Evolutionary conservation across 1,140 invertebrate genomes (phyloP), one percentile per base, ranked within the genome.

Genomic region (Tetraneura akinire): DNA sequence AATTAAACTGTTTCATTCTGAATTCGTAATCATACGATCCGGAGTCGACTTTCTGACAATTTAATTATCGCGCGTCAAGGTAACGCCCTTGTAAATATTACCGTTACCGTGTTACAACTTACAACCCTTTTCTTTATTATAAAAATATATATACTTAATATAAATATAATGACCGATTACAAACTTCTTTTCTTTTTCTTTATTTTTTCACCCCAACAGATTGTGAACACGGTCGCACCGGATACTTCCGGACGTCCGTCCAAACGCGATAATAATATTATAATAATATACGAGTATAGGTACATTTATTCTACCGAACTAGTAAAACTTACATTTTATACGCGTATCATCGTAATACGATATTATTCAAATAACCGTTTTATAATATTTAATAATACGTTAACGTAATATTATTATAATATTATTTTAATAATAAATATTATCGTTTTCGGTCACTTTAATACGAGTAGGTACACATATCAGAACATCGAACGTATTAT

Each of bases 181-280:
- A 21, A 37, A 37, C 32, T 37, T 4, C 8, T 37, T 37, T 37
- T 37, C 8, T 37, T 37, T 37, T 37, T 8, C 32, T 37, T 13
- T 45, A 13, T 68, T n/a, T n/a, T n/a, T n/a, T n/a, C n/a, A n/a
- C n/a, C n/a, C 32, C 14, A 55, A 55, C 51, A 74, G 29, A 74
- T 74, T 37, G 64, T 45, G 51, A 74, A 74, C 51, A 55, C n/a
- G 71, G 13, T n/a, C 51, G 21, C 8, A 37, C 6, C 6, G 47
- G 29, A 57, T 55, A 42, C 37, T 74, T 74, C 71, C 71, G 71
- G 71, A 10, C 18, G 47, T 68, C 66, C 66, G 8, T 13, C 37
- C 42, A 37, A 37, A 2, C 21, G 11, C 42, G 14, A 62, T 18
- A 62, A 62, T 62, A 32, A 60, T 29, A 60, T 1, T 26, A 6